Evolutionary conservation across 2,113 vertebrate genomes (phyloP), one percentile per base, ranked within the genome.

Genomic region (Pipa parva): DNA sequence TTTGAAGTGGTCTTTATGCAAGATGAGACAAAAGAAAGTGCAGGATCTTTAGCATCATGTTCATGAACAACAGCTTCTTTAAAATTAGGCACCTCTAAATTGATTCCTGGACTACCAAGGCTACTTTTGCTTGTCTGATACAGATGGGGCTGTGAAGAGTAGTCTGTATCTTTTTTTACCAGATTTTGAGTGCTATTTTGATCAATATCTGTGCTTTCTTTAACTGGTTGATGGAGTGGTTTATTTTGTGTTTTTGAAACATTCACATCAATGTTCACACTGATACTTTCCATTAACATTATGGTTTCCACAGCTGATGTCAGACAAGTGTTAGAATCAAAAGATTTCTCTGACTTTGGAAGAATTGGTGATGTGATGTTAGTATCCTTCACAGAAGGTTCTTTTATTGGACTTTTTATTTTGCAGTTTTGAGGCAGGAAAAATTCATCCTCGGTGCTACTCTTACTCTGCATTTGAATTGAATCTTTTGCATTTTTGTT

Each of bases 401-500:
- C 80, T 78, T 74, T 80, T 72, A 73, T 75, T 28, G 50, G 55
- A 52, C 59, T 48, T 39, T 21, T 36, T 5, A 27, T 27, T 37
- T 50, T 48, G 21, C 37, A 36, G 25, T 21, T 2, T 4, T 7
- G 28, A 2, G 42, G n/a, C 13, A 37, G 55, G 29, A 49, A 58
- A 9, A 20, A 36, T 1, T 67, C 39, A 24, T 59, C 31, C n/a
- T 67, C 29, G 11, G 12, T 51, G 8, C 65, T 22, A 10, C 24
- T 54, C 57, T 59, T 84, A 70, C 77, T 82, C 63, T 80, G 79
- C 66, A 77, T 36, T 46, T 78, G 80, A 46, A 75, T 80, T 1
- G 81, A 77, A 72, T 77, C 79, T 50, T 78, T 84, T 46, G 74
- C 78, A 56, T 76, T 75, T 8, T 79, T 76, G 36, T 77, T 80